Base-by-base conservation (phyloP, 35 echinoderm and acorn worm genomes). In the Chiridota heheva region DNA sequence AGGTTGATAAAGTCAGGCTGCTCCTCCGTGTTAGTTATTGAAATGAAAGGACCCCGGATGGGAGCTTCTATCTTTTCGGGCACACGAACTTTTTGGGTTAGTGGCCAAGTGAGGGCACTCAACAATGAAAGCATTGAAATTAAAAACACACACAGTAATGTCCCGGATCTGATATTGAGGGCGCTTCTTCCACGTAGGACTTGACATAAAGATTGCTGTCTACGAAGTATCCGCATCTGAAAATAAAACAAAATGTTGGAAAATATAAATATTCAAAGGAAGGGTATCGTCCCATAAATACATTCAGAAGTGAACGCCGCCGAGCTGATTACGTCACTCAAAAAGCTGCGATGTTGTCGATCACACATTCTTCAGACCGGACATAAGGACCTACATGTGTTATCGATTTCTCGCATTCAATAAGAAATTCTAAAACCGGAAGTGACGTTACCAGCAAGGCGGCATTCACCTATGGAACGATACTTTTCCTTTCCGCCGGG, bases 211-310 rank as follows among this genome's bases (percentile, higher is more conserved):
- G 75, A 78, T 60, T 61, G 62, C 53, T 78, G 75, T 57, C 62
- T 78, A 33, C 75, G 75, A 42, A 78, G 62, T 40, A 78, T 78
- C 75, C 75, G 58, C 75, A 78, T 78, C 75, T 78, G 55, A 53
- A 53, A 53, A 22, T 53, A 53, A 53, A 53, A 53, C 10, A 53
- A n/a, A n/a, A n/a, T n/a, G n/a, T n/a, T n/a, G n/a, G n/a, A n/a
- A n/a, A n/a, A n/a, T n/a, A n/a, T n/a, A n/a, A n/a, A n/a, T n/a
- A n/a, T n/a, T n/a, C n/a, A n/a, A n/a, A n/a, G n/a, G n/a, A n/a
- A n/a, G n/a, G n/a, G n/a, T n/a, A n/a, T n/a, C n/a, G n/a, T n/a
- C n/a, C n/a, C n/a, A n/a, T n/a, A n/a, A n/a, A n/a, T n/a, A n/a
- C n/a, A n/a, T n/a, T n/a, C n/a, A n/a, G n/a, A n/a, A n/a, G n/a